These are phyloP conservation scores for Pantelozetes paolii DNA, from an alignment of 2,888 invertebrate genomes.

Conservation along the genomic window DNA sequence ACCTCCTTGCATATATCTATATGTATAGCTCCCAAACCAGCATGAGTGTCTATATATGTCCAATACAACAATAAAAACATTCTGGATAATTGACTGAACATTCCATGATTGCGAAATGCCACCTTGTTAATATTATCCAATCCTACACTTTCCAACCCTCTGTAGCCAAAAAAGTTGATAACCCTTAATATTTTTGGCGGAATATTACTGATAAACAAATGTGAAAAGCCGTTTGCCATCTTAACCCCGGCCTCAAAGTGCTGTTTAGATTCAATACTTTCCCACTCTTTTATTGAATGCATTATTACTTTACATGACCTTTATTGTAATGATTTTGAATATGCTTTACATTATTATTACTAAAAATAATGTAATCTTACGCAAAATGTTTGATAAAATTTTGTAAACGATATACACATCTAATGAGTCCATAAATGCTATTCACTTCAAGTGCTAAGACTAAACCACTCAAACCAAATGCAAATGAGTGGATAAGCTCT, in stretches of 20 bases:
- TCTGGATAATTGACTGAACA: background rate
- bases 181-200: conserved; percentile 18
- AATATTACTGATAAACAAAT: conserved; percentile 3
- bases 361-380: background rate
- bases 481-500: background rate
- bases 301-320: background rate
- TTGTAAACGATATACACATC: background rate
- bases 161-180: conserved; percentile 11
- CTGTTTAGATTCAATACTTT: background rate
- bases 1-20: background rate
- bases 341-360: background rate
- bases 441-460: background rate
- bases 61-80: background rate
- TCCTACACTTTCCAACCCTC: background rate
- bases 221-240: background rate
- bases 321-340: background rate
- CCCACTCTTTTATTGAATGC: conserved; percentile 3
- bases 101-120: background rate
- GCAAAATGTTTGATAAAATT: background rate
- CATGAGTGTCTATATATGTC: background rate
- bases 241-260: background rate
- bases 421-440: background rate
- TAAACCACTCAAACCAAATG: background rate
- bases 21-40: background rate
- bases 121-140: background rate